Evolutionary conservation across 2,113 vertebrate genomes (phyloP), one percentile per base, ranked within the genome.

Genomic region (Opisthocomus hoazin): DNA sequence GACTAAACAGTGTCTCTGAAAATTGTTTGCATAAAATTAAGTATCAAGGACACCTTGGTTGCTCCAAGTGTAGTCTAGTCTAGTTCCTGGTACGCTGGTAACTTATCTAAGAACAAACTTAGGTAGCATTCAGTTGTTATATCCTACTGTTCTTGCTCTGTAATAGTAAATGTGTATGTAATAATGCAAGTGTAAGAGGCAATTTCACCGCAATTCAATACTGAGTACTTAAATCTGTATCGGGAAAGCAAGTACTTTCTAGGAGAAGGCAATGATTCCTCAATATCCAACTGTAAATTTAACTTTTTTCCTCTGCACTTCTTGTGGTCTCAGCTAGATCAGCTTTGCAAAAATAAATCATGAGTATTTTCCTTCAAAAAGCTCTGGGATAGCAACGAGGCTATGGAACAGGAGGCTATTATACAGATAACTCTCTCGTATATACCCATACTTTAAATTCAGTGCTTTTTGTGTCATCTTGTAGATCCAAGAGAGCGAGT

Each of bases 401-500:
- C 56, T 34, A 0, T 39, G n/a, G 18, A 43, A 13, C 7, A 37
- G 63, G 46, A 60, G 30, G 18, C 21, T 57, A 4, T 29, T 69
- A 1, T 22, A 21, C 19, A 37, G 46, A 2, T 54, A 56, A 24
- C 16, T 20, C 9, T 1, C 30, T 61, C 41, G 4, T 54, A 11
- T 77, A 69, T 70, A 10, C 24, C 18, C 41, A 14, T 23, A 6
- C 7, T 0, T 69, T 26, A 10, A 46, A 56, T 26, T 3, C 0
- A 3, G 0, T 70, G 29, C 24, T 65, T 46, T 87, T n/a, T 51
- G 3, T 63, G 46, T 87, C 6, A 2, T 51, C 14, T 46, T 96
- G 58, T 79, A 99, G 99, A 99, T 97, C 99, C 99, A 26, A 98
- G 99, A 63, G 99, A 99, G 84, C 98, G 99, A 43, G 98, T 99